phyloP scores from a whole-genome alignment of 2,797 vertebrate species.

The Neosilurus mollespiculum region DNA sequence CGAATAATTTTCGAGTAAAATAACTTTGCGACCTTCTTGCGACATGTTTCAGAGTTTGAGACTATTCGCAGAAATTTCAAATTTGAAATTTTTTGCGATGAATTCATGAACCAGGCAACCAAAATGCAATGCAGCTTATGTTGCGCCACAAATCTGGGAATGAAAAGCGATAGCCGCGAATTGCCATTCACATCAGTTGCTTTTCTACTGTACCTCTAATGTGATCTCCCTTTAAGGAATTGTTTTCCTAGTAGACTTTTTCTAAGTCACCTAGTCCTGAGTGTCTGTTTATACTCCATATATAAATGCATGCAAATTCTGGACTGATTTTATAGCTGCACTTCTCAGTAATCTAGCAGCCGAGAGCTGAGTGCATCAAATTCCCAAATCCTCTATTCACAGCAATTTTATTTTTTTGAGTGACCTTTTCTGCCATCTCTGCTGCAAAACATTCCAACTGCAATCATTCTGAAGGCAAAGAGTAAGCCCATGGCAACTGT shows the following conservation, averaged over 20 bases:
- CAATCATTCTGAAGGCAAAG: slow-evolving; percentile 43
- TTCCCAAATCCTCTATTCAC: slow-evolving; percentile 21
- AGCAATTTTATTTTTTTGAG: slow-evolving; percentile 29
- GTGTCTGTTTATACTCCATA: not conserved
- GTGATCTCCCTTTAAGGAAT: too few relatives aligned
- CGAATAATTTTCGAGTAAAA: too few relatives aligned
- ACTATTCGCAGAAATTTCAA: too few relatives aligned
- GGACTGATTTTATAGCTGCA: not conserved
- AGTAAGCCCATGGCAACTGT: slow-evolving; percentile 53
- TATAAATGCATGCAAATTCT: not conserved
- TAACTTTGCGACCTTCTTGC: too few relatives aligned
- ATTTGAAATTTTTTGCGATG: too few relatives aligned
- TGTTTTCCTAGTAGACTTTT: not conserved
- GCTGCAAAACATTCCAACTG: slow-evolving; percentile 35
- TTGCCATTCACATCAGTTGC: too few relatives aligned
- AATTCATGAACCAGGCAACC: too few relatives aligned
- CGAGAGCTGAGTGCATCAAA: not conserved
- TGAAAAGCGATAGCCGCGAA: too few relatives aligned
- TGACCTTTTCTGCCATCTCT: slow-evolving; percentile 20
- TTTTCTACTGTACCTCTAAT: too few relatives aligned
- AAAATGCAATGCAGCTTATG: too few relatives aligned
- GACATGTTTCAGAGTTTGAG: too few relatives aligned
- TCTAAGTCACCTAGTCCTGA: not conserved
- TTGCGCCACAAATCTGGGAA: too few relatives aligned
- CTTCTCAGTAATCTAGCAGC: not conserved